Percentiles rank a stretch among this genome's conserved stretches.
Evolutionary conservation across 2,797 vertebrate species (phyloP).

Genomic region (Poeciliopsis gracilis): DNA sequence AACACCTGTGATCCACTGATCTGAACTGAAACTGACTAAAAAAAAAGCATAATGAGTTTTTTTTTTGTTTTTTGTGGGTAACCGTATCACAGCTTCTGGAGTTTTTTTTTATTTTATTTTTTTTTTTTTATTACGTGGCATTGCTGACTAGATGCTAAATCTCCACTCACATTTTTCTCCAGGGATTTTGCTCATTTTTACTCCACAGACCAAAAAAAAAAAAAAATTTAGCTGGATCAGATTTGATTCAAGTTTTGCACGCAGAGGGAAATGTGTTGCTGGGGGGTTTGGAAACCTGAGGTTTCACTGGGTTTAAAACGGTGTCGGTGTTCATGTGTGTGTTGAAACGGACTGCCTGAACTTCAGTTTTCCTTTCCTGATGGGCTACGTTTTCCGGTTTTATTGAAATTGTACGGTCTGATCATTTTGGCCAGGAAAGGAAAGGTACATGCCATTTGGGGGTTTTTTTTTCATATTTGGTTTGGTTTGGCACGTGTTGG

Average conservation of each 20-base stretch:
- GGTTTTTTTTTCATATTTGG: conserved; percentile 1
- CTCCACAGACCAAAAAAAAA: neutral
- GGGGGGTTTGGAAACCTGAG: neutral
- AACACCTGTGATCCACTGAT: neutral
- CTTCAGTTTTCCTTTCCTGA: conserved; percentile 3
- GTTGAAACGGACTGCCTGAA: neutral
- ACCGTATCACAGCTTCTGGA: neutral
- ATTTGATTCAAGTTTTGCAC: neutral
- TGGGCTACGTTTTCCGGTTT: conserved; percentile 21
- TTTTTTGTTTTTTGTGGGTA: neutral
- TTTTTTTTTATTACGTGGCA: neutral
- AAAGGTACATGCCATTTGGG: conserved; percentile 40
- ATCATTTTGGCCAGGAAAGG: conserved; percentile 45
- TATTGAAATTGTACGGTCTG: conserved; percentile 27
- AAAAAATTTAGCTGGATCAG: neutral
- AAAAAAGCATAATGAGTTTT: neutral
- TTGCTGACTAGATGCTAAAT: neutral
- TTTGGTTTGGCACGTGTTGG: conserved; percentile 50
- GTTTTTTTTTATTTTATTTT: neutral
- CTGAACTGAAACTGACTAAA: neutral
- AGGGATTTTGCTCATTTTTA: neutral
- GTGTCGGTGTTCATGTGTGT: neutral
- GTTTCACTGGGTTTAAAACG: neutral
- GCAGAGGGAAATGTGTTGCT: no score
- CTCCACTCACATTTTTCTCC: neutral